Conservation (phyloP, 2,113 vertebrate species). For the Tamias sibiricus region DNA sequence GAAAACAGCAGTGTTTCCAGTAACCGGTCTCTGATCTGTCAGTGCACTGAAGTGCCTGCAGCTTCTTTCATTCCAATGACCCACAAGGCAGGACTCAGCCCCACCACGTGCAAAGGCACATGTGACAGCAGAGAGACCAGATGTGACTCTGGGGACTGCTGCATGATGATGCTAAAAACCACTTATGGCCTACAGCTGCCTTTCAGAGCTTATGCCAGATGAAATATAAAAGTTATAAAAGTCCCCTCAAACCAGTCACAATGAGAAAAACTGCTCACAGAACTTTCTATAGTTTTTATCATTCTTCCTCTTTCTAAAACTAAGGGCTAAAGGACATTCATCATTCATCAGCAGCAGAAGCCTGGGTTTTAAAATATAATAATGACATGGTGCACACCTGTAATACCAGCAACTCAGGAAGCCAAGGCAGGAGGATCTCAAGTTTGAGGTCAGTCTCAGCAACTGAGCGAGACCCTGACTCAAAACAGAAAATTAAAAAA, state of each 20-base stretch:
- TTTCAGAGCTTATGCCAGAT: neutral
- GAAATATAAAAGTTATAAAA: neutral
- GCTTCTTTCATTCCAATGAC: constrained; percentile 8
- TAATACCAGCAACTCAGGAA: too few relatives aligned
- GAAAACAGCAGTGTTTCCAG: neutral
- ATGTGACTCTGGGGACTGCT: neutral
- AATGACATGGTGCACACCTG: neutral
- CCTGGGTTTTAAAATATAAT: neutral
- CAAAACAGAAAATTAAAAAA: too few relatives aligned
- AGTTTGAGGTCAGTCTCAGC: too few relatives aligned
- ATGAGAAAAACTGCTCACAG: neutral
- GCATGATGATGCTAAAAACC: neutral
- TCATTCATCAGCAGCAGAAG: neutral
- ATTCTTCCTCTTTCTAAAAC: constrained; percentile 48
- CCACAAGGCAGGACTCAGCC: neutral
- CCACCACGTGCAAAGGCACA: neutral
- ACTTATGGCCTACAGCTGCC: neutral
- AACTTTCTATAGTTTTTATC: neutral
- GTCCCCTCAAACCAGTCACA: neutral
- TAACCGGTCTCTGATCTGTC: neutral
- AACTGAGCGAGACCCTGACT: too few relatives aligned
- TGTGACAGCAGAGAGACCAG: neutral
- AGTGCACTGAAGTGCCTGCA: neutral
- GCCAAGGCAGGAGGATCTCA: too few relatives aligned
- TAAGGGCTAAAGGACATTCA: neutral